Evolutionary conservation across 2,113 vertebrate genomes (phyloP).

Genomic region (Carassius gibelio): DNA sequence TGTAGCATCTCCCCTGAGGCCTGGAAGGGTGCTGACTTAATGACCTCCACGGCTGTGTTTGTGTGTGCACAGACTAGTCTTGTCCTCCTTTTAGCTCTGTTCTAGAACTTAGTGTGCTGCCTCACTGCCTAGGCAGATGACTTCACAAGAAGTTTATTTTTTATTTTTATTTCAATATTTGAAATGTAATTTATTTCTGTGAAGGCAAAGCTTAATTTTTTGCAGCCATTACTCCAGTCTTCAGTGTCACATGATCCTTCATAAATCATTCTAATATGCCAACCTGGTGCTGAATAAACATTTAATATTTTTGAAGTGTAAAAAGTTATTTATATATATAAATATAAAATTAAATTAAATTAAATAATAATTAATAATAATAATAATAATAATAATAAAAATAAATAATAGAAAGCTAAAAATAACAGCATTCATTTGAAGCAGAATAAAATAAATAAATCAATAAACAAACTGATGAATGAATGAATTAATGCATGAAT

Average conservation of each 20-base stretch:
- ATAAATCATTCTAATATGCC: neutral
- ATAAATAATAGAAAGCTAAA: too few relatives aligned
- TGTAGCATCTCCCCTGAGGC: constrained; percentile 20
- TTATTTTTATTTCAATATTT: neutral
- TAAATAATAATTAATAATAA: too few relatives aligned
- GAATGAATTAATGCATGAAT: too few relatives aligned
- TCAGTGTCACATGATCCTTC: neutral
- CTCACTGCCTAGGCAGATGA: neutral
- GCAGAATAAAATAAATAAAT: too few relatives aligned
- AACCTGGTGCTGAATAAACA: neutral
- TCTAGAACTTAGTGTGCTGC: neutral
- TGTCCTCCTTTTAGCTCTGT: neutral
- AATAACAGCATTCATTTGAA: too few relatives aligned
- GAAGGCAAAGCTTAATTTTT: neutral
- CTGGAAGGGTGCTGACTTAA: constrained; percentile 3
- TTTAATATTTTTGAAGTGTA: neutral
- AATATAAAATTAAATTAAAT: too few relatives aligned
- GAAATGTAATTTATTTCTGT: neutral
- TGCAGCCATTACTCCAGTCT: neutral
- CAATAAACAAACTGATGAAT: too few relatives aligned
- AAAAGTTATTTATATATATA: too few relatives aligned
- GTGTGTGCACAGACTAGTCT: neutral
- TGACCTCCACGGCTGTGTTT: constrained; percentile 1
- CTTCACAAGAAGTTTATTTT: neutral
- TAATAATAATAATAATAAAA: too few relatives aligned